phyloP scores from a whole-genome alignment of 1,140 invertebrate genomes.

The Brachionus calyciflorus region DNA sequence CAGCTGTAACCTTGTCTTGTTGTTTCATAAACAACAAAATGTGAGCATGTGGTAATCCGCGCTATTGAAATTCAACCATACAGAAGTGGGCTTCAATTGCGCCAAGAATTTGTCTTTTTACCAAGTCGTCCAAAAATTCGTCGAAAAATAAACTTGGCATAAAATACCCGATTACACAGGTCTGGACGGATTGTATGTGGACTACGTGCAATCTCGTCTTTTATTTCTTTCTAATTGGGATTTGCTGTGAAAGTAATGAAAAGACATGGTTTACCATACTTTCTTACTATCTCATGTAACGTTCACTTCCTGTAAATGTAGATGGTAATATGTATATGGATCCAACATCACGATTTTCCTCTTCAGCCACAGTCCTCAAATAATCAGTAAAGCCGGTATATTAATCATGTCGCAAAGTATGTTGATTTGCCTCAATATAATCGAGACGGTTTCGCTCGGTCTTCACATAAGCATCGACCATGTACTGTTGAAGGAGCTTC shows the following conservation, averaged over 20 bases:
- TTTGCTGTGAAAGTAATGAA: conserved; percentile 54
- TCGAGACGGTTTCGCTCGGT: conserved; percentile 53
- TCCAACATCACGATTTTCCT: background rate
- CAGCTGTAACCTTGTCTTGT: conserved; percentile 38
- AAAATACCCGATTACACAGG: conserved; percentile 61
- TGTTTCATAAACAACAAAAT: conserved; percentile 59
- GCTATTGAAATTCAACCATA: conserved; percentile 64
- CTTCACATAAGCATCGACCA: conserved; percentile 53
- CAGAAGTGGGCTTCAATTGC: conserved; percentile 54
- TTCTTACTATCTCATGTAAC: conserved; percentile 46
- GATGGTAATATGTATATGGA: conserved; percentile 24
- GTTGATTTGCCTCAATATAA: conserved; percentile 45
- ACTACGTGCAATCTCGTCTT: conserved; percentile 52
- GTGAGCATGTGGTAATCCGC: conserved; percentile 63
- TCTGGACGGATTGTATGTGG: conserved; percentile 57
- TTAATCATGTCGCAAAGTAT: background rate
- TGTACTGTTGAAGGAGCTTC: conserved; percentile 29
- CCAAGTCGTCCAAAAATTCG: conserved; percentile 60
- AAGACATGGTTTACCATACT: conserved; percentile 48
- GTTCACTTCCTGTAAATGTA: conserved; percentile 4
- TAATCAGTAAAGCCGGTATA: conserved; percentile 13
- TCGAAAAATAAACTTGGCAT: conserved; percentile 62
- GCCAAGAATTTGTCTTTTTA: conserved; percentile 55
- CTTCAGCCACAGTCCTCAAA: background rate
- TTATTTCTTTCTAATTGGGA: conserved; percentile 56